phyloP scores from a whole-genome alignment of 2,113 vertebrate species.

The Crotalus viridis region DNA sequence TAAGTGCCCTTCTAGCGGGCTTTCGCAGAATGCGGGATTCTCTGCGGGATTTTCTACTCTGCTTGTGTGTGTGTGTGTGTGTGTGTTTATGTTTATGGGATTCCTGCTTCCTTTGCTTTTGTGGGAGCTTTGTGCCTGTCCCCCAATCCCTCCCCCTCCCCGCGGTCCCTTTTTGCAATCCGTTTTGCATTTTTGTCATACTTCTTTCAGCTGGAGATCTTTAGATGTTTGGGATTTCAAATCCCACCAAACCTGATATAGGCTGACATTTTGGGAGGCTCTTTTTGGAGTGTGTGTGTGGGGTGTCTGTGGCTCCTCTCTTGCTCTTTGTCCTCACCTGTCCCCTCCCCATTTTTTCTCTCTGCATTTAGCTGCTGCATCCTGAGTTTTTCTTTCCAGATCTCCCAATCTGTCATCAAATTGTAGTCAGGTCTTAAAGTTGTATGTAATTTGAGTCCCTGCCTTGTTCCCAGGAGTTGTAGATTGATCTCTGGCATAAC shows the following conservation, averaged over 20 bases:
- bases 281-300: not conserved
- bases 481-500: not conserved
- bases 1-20: conserved; percentile 67
- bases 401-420: not conserved
- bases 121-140: not conserved
- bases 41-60: not conserved
- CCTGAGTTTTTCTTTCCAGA: not conserved
- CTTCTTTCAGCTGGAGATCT: not conserved
- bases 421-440: not conserved
- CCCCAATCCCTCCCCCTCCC: not conserved
- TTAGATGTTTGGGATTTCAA: not conserved
- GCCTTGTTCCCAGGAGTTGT: not conserved
- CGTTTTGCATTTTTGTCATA: not conserved
- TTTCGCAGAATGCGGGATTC: not conserved
- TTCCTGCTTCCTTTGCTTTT: not conserved
- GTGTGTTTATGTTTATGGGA: not conserved
- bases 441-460: not conserved
- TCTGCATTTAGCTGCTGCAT: not conserved
- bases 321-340: not conserved
- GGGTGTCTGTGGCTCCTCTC: not conserved
- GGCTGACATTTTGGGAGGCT: not conserved
- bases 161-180: not conserved
- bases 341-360: not conserved
- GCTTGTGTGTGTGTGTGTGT: not conserved
- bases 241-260: not conserved